These are phyloP conservation scores for Apotomis turbidana DNA, from an alignment of 2,888 invertebrate genomes.

Conservation along the genomic window DNA sequence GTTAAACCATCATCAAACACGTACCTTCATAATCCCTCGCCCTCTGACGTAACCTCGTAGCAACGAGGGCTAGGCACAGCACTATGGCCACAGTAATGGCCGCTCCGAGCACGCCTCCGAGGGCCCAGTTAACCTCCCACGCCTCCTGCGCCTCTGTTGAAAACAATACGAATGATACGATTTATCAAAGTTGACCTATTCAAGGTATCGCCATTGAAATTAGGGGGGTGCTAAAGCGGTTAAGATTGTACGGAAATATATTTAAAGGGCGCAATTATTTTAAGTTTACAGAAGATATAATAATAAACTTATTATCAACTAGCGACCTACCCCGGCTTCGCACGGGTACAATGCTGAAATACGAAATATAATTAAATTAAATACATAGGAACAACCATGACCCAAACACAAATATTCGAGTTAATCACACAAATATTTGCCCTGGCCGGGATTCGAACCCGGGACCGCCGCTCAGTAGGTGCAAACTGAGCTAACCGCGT, in stretches of 20 bases:
- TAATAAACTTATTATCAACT: no score
- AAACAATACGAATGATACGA: slow-evolving; percentile 25
- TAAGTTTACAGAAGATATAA: no score
- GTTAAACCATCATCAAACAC: slow-evolving; percentile 38
- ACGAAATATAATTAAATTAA: no score
- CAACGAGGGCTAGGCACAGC: slow-evolving; percentile 86
- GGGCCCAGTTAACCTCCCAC: slow-evolving; percentile 78
- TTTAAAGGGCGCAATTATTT: background rate
- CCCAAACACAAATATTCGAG: no score
- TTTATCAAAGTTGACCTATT: slow-evolving; percentile 25
- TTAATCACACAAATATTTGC: no score
- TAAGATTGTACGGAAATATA: background rate
- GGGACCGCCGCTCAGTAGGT: no score
- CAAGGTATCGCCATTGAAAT: slow-evolving; percentile 1
- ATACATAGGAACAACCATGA: no score
- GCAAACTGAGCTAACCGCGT: no score
- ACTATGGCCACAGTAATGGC: slow-evolving; percentile 87
- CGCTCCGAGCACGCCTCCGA: slow-evolving; percentile 88
- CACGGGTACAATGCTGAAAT: no score
- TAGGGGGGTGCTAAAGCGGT: background rate
- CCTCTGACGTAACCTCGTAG: slow-evolving; percentile 84
- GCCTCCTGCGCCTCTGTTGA: slow-evolving; percentile 72
- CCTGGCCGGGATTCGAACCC: no score
- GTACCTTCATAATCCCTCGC: slow-evolving; percentile 79
- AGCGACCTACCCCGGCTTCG: no score